phyloP scores from a whole-genome alignment of 53 echinoderm and acorn worm species.

The Actinopyga echinites region DNA sequence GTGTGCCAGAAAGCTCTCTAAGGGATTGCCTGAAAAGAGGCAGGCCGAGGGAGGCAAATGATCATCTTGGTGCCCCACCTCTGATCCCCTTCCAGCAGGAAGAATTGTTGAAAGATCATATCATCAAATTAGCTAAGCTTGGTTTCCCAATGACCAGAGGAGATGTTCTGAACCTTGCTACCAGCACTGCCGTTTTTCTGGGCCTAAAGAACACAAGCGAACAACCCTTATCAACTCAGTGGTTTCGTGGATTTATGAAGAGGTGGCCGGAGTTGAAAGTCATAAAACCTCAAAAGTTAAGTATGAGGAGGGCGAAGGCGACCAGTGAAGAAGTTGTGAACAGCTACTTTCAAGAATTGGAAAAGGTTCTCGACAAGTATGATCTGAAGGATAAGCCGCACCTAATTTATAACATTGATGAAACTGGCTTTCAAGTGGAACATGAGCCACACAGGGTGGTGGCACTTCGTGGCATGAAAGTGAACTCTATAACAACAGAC shows the following conservation, averaged over 20 bases:
- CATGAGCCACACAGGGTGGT: slow-evolving; percentile 24
- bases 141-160: not conserved
- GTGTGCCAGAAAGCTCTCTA: not conserved
- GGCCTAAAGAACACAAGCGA: too few species aligned
- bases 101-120: not conserved
- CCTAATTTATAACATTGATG: slow-evolving; percentile 4
- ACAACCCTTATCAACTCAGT: too few species aligned
- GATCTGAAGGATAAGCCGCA: slow-evolving; percentile 19
- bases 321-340: not conserved
- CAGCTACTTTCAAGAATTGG: slow-evolving; percentile 6
- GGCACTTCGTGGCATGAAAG: not conserved
- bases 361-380: not conserved
- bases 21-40: not conserved
- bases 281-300: not conserved
- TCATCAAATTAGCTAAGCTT: not conserved
- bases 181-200: too few species aligned
- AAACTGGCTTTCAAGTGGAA: slow-evolving; percentile 32
- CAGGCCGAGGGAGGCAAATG: not conserved
- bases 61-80: not conserved
- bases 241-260: too few species aligned
- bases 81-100: not conserved
- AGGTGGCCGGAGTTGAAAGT: slow-evolving; percentile 9
- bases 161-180: not conserved
- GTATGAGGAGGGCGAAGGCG: slow-evolving; percentile 21
- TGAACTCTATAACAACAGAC: not conserved